These are phyloP conservation scores for Aethina tumida DNA, from an alignment of 1,140 invertebrate genomes.

Conservation along the genomic window DNA sequence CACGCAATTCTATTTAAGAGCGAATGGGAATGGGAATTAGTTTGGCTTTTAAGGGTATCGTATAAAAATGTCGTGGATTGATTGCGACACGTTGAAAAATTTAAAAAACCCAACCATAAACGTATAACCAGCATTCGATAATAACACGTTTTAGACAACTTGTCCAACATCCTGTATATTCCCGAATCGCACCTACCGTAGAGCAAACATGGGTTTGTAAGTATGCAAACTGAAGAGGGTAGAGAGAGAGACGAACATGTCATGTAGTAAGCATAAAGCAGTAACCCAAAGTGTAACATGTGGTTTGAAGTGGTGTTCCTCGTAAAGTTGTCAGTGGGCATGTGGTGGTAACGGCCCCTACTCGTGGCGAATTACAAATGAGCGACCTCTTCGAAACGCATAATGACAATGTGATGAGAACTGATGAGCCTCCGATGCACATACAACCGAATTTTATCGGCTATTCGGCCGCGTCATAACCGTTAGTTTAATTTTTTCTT, in stretches of 20 bases:
- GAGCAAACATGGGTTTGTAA: too few relatives aligned
- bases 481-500: too few relatives aligned
- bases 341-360: slow-evolving; percentile 32
- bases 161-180: slow-evolving; percentile 1
- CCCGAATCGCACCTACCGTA: slow-evolving; percentile 1
- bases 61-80: background rate
- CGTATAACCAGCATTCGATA: background rate
- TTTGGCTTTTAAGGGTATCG: background rate
- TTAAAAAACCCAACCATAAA: background rate
- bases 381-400: slow-evolving; percentile 21
- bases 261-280: slow-evolving; percentile 29
- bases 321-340: slow-evolving; percentile 34
- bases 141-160: background rate
- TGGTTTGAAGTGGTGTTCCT: slow-evolving; percentile 33
- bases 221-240: slow-evolving; percentile 7
- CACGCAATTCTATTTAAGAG: too few relatives aligned
- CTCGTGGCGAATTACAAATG: slow-evolving; percentile 30
- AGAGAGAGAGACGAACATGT: slow-evolving; percentile 20
- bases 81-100: background rate
- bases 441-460: too few relatives aligned
- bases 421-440: too few relatives aligned
- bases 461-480: too few relatives aligned
- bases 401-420: slow-evolving; percentile 35
- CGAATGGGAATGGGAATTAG: too few relatives aligned
- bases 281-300: slow-evolving; percentile 32